phyloP scores from a whole-genome alignment of 1,140 invertebrate genomes.

The Drosophila sp. region DNA sequence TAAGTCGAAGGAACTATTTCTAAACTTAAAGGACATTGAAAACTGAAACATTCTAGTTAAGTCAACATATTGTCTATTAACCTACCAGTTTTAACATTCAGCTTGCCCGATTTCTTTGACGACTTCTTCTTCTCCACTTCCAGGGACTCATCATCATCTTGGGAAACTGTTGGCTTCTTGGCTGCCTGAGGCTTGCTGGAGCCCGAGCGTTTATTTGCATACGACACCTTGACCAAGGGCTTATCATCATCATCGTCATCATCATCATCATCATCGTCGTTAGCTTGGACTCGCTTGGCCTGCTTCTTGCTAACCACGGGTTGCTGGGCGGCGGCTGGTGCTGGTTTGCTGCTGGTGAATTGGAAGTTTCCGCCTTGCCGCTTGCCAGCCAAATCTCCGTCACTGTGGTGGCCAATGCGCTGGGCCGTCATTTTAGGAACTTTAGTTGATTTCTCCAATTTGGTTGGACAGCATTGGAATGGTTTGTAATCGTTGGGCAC shows the following conservation, averaged over 20 bases:
- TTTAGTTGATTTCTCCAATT: slow-evolving; percentile 86
- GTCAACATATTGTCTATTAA: slow-evolving; percentile 77
- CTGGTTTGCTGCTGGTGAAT: slow-evolving; percentile 50
- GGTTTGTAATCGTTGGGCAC: slow-evolving; percentile 92
- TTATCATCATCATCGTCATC: slow-evolving; percentile 62
- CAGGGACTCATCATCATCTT: slow-evolving; percentile 61
- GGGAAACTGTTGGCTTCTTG: slow-evolving; percentile 55
- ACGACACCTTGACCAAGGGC: slow-evolving; percentile 78
- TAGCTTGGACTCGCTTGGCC: slow-evolving; percentile 43
- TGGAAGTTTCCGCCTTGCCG: slow-evolving; percentile 69
- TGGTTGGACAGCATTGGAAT: slow-evolving; percentile 95
- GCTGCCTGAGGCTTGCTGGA: slow-evolving; percentile 48
- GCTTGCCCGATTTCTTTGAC: slow-evolving; percentile 65
- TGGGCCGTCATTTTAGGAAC: slow-evolving; percentile 83
- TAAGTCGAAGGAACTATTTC: too few species aligned
- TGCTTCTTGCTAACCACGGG: slow-evolving; percentile 51
- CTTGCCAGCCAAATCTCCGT: slow-evolving; percentile 49
- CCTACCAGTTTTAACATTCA: slow-evolving; percentile 88
- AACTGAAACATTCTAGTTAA: slow-evolving; percentile 11
- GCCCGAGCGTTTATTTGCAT: slow-evolving; percentile 68
- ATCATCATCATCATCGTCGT: slow-evolving; percentile 57
- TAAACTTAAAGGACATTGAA: neutral
- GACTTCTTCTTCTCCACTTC: slow-evolving; percentile 69
- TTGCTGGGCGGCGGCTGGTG: slow-evolving; percentile 28
- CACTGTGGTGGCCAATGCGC: slow-evolving; percentile 77